A percentile compares a stretch with the other conserved stretches of the same genome.
Evolutionary conservation across 2,888 invertebrate genomes (phyloP).

Genomic region (Chrysolina oricalcia): DNA sequence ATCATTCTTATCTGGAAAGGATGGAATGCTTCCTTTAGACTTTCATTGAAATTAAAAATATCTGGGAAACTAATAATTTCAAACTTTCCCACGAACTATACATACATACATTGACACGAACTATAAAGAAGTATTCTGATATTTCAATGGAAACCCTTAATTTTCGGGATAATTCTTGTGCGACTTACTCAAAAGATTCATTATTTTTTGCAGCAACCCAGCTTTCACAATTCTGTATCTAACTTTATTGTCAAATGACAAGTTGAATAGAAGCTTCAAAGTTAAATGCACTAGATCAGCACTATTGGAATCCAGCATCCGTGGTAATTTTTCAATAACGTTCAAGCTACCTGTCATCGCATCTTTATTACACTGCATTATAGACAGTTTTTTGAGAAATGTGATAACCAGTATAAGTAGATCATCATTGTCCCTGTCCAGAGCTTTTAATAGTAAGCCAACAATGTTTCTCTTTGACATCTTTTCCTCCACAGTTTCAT

Average conservation of each 20-base stretch:
- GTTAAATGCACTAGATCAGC: slow-evolving; percentile 85
- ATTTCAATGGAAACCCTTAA: no score
- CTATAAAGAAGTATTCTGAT: no score
- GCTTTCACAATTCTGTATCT: slow-evolving; percentile 92
- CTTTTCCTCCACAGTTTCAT: slow-evolving; percentile 95
- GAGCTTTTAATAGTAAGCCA: slow-evolving; percentile 87
- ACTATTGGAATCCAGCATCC: slow-evolving; percentile 80
- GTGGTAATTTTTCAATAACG: slow-evolving; percentile 88
- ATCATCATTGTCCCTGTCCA: slow-evolving; percentile 93
- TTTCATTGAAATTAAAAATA: no score
- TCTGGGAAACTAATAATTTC: no score
- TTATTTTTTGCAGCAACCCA: slow-evolving; percentile 91
- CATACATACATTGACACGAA: no score
- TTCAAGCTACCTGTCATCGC: slow-evolving; percentile 86
- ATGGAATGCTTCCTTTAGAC: no score
- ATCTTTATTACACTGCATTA: slow-evolving; percentile 95
- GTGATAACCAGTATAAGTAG: slow-evolving; percentile 91
- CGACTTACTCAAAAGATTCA: slow-evolving; percentile 86
- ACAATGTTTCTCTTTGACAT: slow-evolving; percentile 96
- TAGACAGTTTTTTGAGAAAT: slow-evolving; percentile 95
- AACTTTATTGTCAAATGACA: slow-evolving; percentile 93
- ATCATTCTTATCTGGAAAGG: no score
- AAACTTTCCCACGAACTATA: no score
- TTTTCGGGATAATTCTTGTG: not conserved
- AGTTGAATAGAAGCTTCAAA: slow-evolving; percentile 92